Evolutionary conservation across 1,140 invertebrate genomes (phyloP).

Genomic region (Berghia stephanieae): DNA sequence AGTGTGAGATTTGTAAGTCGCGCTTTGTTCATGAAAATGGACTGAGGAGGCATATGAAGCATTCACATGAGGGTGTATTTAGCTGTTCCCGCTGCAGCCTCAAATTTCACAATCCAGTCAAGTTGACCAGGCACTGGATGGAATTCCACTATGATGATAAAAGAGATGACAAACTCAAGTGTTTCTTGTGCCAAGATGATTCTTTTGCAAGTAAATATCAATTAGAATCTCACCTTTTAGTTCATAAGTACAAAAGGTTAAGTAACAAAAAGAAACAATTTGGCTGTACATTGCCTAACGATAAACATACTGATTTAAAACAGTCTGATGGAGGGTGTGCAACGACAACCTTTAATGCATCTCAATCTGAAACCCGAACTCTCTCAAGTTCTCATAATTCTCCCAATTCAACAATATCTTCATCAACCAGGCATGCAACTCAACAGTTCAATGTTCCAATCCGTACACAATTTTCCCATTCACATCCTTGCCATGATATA

Average conservation of each 20-base stretch:
- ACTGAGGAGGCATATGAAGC: slow-evolving; percentile 27
- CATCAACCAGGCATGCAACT: no score
- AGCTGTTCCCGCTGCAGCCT: slow-evolving; percentile 19
- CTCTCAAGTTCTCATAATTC: no score
- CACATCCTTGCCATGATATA: no score
- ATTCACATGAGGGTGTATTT: slow-evolving; percentile 14
- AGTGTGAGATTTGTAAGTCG: slow-evolving; percentile 22
- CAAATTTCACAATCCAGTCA: slow-evolving; percentile 16
- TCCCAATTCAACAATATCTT: no score
- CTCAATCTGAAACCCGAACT: no score
- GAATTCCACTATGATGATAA: slow-evolving; percentile 25
- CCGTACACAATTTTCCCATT: background rate
- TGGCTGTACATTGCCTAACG: no score
- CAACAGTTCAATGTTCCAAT: no score
- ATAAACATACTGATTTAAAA: no score
- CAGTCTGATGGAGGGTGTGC: no score
- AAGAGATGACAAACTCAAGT: background rate
- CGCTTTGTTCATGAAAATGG: slow-evolving; percentile 26
- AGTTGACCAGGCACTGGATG: slow-evolving; percentile 25
- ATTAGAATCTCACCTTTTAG: slow-evolving; percentile 18
- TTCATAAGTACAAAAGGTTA: slow-evolving; percentile 27
- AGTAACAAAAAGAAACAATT: no score
- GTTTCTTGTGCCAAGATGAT: slow-evolving; percentile 7
- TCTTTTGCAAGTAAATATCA: slow-evolving; percentile 25
- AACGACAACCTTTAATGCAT: no score